phyloP scores from a whole-genome alignment of 2,797 vertebrate species.

The Thunnus albacares region DNA sequence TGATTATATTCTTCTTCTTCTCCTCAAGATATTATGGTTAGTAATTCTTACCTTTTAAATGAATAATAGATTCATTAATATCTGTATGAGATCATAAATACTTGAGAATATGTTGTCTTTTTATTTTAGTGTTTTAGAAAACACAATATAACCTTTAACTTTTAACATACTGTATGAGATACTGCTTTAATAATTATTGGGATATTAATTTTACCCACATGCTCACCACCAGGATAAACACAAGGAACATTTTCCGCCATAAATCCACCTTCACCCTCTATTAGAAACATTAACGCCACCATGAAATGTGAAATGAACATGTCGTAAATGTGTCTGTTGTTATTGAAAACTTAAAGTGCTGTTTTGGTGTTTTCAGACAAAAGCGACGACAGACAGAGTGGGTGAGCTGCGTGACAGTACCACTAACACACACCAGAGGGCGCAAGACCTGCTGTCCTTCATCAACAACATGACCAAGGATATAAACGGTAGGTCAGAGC shows the following conservation, averaged over 20 bases:
- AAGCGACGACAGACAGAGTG: constrained; percentile 67
- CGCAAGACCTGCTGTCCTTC: constrained; percentile 83
- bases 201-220: neutral
- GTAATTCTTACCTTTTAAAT: too few relatives aligned
- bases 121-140: too few relatives aligned
- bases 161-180: too few relatives aligned
- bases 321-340: neutral
- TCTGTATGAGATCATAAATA: too few relatives aligned
- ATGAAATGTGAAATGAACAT: neutral
- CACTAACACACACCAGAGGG: constrained; percentile 79
- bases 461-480: constrained; percentile 77
- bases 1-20: too few relatives aligned
- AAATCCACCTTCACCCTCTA: neutral
- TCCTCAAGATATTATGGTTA: too few relatives aligned
- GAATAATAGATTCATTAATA: too few relatives aligned
- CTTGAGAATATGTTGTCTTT: too few relatives aligned
- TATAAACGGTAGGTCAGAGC: constrained; percentile 68
- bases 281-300: neutral
- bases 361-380: constrained; percentile 80
- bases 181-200: neutral
- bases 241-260: neutral
- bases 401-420: constrained; percentile 74
- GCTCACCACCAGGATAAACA: too few relatives aligned
- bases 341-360: neutral
- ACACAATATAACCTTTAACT: too few relatives aligned